phyloP scores from a whole-genome alignment of 1,140 invertebrate species.

The Tetramorium alpestre region DNA sequence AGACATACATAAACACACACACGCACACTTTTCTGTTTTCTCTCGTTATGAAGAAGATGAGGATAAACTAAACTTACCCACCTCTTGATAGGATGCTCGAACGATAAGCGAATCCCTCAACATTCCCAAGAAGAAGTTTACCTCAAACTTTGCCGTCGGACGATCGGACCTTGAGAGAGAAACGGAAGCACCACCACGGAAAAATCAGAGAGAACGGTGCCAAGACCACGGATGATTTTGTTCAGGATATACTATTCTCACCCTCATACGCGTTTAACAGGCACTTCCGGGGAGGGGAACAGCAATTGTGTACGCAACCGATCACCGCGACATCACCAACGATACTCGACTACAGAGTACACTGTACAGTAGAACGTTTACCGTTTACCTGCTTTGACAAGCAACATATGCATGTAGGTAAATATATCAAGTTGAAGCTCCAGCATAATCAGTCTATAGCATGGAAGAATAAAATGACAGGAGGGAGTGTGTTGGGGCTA shows the following conservation, averaged over 20 bases:
- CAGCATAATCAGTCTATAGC: too few relatives aligned
- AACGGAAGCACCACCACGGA: neutral
- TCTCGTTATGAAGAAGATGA: neutral
- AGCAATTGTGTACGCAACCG: neutral
- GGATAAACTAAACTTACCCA: slow-evolving; percentile 80
- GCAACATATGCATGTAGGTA: too few relatives aligned
- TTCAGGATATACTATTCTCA: slow-evolving; percentile 16
- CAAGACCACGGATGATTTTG: neutral
- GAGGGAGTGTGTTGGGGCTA: too few relatives aligned
- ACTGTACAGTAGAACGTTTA: slow-evolving; percentile 31
- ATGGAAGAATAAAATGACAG: too few relatives aligned
- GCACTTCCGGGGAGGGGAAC: neutral
- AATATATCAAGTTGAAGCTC: neutral
- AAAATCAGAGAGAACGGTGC: neutral
- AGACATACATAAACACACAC: too few relatives aligned
- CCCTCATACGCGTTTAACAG: slow-evolving; percentile 33
- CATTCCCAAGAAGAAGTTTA: slow-evolving; percentile 80
- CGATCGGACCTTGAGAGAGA: neutral
- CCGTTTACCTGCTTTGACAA: slow-evolving; percentile 44
- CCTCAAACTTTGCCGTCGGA: slow-evolving; percentile 48
- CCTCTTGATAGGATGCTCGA: slow-evolving; percentile 83
- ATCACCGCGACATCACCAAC: neutral
- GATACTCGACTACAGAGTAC: neutral
- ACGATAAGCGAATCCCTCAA: slow-evolving; percentile 80
- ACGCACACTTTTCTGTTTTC: neutral